Conservation (phyloP, 2,113 vertebrate species). For the Nannobrachium achirus region DNA sequence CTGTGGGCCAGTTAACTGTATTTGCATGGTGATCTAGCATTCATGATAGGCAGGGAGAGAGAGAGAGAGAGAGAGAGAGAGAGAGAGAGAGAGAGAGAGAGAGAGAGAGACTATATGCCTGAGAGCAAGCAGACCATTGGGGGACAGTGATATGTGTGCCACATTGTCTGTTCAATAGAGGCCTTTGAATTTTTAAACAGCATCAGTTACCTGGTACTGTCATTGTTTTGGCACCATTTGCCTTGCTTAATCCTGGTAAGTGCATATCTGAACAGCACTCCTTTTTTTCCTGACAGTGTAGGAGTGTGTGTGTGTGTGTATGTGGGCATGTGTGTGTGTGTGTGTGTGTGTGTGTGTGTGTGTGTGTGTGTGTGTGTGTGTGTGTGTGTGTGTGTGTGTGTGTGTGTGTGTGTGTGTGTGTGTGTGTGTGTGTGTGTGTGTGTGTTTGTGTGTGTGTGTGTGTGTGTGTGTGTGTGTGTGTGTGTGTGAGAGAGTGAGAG, state of each 20-base stretch:
- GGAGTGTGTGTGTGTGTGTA: slow-evolving; percentile 21
- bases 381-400: slow-evolving; percentile 1
- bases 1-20: background rate
- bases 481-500: background rate
- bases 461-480: background rate
- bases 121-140: slow-evolving; percentile 48
- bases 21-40: slow-evolving; percentile 15
- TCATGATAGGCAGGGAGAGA: background rate
- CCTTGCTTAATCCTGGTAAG: slow-evolving; percentile 74
- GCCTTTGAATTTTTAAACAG: slow-evolving; percentile 81
- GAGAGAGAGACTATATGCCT: slow-evolving; percentile 14
- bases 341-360: slow-evolving; percentile 18
- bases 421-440: background rate
- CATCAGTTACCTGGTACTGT: slow-evolving; percentile 77
- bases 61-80: background rate
- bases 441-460: background rate
- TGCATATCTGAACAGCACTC: slow-evolving; percentile 57
- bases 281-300: slow-evolving; percentile 38
- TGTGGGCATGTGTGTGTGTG: slow-evolving; percentile 21
- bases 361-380: slow-evolving; percentile 11
- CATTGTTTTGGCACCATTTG: slow-evolving; percentile 77
- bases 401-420: background rate
- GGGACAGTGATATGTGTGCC: slow-evolving; percentile 69
- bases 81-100: background rate
- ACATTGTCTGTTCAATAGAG: slow-evolving; percentile 75